phyloP scores from a whole-genome alignment of 2,888 invertebrate species.

The Drosophila nr. perissopoda region DNA sequence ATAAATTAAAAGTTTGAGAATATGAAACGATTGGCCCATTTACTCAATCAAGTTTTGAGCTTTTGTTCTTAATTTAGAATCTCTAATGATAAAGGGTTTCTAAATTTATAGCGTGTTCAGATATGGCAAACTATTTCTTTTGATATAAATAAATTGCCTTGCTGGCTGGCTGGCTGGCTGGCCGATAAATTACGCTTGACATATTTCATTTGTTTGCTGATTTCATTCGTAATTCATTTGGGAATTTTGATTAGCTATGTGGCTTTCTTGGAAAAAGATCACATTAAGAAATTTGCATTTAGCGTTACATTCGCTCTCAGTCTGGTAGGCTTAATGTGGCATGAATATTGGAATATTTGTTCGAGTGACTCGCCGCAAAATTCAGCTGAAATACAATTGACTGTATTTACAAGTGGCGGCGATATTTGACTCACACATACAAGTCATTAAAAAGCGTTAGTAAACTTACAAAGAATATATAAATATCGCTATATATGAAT shows the following conservation, averaged over 20 bases:
- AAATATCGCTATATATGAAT: conserved; percentile 2
- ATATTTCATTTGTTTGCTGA: conserved; percentile 22
- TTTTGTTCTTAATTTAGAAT: conserved; percentile 23
- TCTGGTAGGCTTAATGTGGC: conserved; percentile 12
- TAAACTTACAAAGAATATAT: conserved; percentile 46
- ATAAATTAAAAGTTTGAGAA: conserved; percentile 15
- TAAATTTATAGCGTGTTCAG: conserved; percentile 22
- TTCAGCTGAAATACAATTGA: conserved; percentile 43
- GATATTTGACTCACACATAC: conserved; percentile 17
- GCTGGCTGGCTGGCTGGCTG: not conserved
- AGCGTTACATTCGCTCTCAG: conserved; percentile 22
- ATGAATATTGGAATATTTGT: not conserved
- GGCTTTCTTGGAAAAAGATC: conserved; percentile 33
- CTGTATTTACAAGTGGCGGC: conserved; percentile 36
- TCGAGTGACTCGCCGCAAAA: conserved; percentile 8
- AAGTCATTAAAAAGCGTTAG: conserved; percentile 28
- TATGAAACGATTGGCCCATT: conserved; percentile 5
- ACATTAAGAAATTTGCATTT: conserved; percentile 50
- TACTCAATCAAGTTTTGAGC: conserved; percentile 6
- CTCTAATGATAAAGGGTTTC: conserved; percentile 17
- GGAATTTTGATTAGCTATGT: conserved; percentile 37
- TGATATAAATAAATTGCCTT: conserved; percentile 24
- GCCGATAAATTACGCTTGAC: conserved; percentile 34
- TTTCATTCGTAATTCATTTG: not conserved
- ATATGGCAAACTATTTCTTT: conserved; percentile 14